A percentile compares a stretch with the other conserved stretches of the same genome.
Evolutionary conservation across 2,113 vertebrate genomes (phyloP).

Genomic region (Gobio gobio): DNA sequence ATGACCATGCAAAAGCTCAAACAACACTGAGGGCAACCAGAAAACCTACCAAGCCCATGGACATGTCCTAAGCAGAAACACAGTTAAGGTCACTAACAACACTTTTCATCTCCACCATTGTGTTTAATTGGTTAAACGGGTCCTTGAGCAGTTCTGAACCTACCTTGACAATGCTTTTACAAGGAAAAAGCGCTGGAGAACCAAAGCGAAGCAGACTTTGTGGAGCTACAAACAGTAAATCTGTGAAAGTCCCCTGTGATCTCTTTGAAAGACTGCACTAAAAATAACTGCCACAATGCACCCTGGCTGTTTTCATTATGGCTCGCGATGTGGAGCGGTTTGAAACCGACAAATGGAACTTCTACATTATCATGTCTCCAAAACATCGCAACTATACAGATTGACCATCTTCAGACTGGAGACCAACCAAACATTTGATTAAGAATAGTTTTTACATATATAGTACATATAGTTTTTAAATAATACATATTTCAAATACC

Average conservation of each 20-base stretch:
- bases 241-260: constrained; percentile 56
- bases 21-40: constrained; percentile 55
- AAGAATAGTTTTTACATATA: too few relatives aligned
- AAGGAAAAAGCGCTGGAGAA: constrained; percentile 38
- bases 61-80: constrained; percentile 59
- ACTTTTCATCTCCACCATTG: constrained; percentile 15
- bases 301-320: constrained; percentile 61
- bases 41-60: constrained; percentile 25
- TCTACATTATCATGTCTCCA: constrained; percentile 34
- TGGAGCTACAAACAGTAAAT: constrained; percentile 51
- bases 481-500: background rate
- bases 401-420: background rate
- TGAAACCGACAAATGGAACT: constrained; percentile 56
- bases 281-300: constrained; percentile 71
- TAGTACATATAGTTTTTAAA: background rate
- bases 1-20: constrained; percentile 64
- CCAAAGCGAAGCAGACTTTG: constrained; percentile 39
- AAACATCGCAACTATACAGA: constrained; percentile 55
- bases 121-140: background rate
- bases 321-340: constrained; percentile 62
- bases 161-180: constrained; percentile 52
- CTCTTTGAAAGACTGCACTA: constrained; percentile 69
- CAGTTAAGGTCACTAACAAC: constrained; percentile 55
- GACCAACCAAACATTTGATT: constrained; percentile 1
- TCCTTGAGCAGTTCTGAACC: constrained; percentile 51